Evolutionary conservation across 2,113 vertebrate species (phyloP), one percentile per base, ranked within the genome.

Genomic region (Xyrauchen texanus): DNA sequence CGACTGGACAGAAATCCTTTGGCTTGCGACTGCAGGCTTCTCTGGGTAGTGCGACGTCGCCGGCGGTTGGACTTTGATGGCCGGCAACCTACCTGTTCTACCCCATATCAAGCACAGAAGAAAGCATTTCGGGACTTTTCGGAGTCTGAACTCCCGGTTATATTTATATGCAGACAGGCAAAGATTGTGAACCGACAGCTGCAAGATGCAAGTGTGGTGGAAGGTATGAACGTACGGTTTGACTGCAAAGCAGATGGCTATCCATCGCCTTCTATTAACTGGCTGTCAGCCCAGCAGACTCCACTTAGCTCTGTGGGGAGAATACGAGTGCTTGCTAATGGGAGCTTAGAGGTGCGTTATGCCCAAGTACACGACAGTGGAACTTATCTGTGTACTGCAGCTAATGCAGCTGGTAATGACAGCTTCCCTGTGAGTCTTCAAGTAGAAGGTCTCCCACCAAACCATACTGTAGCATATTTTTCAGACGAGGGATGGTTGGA

Each of bases 21-120:
- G 44, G 92, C 93, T 42, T 97, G 96, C 8, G 96, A 97, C 87
- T 97, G 96, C 75, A 92, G 95, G 0, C 92, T 97, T 49, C 90
- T 96, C 8, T 97, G 96, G 96, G 90, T 96, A 16, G 88, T 96
- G 12, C 91, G 92, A 1, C 88, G 94, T 0, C 88, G 93, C 0
- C 4, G 86, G 42, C 90, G 79, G 46, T 86, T 96, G 69, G 92
- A 94, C 86, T 96, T 96, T 8, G 94, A 95, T 6, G 85, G 89
- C 0, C 90, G 85, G 3, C 93, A 94, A 10, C 96, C 96, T 0
- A 89, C 93, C 9, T 97, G 96, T 73, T 90, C 91, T 0, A 83
- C 91, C n/a, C 94, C 93, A 0, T 90, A 84, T 5, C 75, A 77
- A 0, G 90, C 90, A 4, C 91, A 84, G 10, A 94, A 90, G 13